Base-by-base conservation (phyloP, 2,888 invertebrate genomes). In the Orthosia gracilis region DNA sequence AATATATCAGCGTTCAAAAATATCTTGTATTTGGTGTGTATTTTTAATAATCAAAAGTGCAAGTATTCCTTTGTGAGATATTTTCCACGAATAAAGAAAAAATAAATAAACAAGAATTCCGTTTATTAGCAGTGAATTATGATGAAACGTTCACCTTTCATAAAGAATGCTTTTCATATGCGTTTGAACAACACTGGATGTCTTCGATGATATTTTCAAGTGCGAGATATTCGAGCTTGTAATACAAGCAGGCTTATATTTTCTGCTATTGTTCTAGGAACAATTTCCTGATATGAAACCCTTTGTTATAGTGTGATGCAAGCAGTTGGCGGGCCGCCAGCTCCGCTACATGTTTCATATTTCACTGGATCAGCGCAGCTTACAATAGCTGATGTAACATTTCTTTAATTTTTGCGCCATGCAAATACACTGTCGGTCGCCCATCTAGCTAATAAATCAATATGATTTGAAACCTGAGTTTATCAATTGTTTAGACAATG, bases 251-350 rank as follows among this genome's bases (percentile, higher is more conserved):
- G 88, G 90, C 91, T 92, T 91, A 91, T 92, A 92, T 93, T 93
- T 93, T 91, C 90, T 90, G 85, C 90, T 90, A 93, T 94, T 94
- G 94, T 94, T 94, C 93, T 94, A 92, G 91, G 91, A 92, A 94
- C 93, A 94, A 93, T 94, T 94, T 94, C 91, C 93, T 94, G 93
- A 93, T 94, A 94, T 94, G 92, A 95, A 94, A 92, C 94, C 92
- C 94, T 94, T 94, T 94, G 94, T 94, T 93, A 92, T 89, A 93
- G 93, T 91, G 92, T 94, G 93, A 92, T 92, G 94, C 94, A 92
- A 94, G 93, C 94, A 92, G 89, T 93, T 95, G 95, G 95, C 95
- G 90, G 86, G 85, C 88, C 87, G 95, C 95, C 95, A 95, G 91
- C 90, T 90, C 86, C 85, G 88, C 92, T 92, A 92, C 92, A 95